These are phyloP conservation scores for Tetraodon nigroviridis DNA, from an alignment of 2,113 vertebrate genomes.

Conservation along the genomic window DNA sequence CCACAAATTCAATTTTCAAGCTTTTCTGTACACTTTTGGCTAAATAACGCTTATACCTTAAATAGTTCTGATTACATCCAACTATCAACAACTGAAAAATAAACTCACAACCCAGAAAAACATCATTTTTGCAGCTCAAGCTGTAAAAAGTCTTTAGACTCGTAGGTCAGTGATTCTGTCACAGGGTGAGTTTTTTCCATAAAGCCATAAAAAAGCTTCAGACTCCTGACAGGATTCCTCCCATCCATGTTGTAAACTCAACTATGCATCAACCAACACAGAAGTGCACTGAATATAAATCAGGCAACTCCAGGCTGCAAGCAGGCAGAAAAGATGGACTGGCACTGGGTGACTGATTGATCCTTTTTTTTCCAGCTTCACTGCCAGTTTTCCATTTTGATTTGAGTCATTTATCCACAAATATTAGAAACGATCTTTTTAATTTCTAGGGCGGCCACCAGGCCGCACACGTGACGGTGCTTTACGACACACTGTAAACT, in stretches of 20 bases:
- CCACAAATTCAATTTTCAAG: background rate
- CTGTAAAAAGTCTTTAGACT: background rate
- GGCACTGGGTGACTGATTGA: background rate
- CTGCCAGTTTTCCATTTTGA: no score
- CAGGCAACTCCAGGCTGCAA: constrained; percentile 14
- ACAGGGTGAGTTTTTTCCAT: constrained; percentile 6
- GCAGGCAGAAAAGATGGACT: constrained; percentile 8
- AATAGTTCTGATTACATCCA: background rate
- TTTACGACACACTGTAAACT: background rate
- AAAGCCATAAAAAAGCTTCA: constrained; percentile 27
- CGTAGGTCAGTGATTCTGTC: background rate
- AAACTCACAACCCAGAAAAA: background rate
- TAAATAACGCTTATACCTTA: no score
- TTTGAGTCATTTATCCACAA: background rate
- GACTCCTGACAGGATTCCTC: constrained; percentile 38
- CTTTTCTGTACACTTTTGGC: background rate
- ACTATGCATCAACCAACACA: constrained; percentile 31
- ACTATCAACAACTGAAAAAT: background rate
- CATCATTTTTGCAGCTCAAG: background rate
- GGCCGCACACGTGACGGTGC: background rate
- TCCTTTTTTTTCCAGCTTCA: background rate
- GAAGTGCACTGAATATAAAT: constrained; percentile 51
- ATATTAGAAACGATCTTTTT: background rate
- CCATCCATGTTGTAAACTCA: constrained; percentile 45
- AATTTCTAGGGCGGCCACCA: background rate